These are phyloP conservation scores for Orius laevigatus DNA, from an alignment of 1,140 invertebrate species.

Conservation along the genomic window DNA sequence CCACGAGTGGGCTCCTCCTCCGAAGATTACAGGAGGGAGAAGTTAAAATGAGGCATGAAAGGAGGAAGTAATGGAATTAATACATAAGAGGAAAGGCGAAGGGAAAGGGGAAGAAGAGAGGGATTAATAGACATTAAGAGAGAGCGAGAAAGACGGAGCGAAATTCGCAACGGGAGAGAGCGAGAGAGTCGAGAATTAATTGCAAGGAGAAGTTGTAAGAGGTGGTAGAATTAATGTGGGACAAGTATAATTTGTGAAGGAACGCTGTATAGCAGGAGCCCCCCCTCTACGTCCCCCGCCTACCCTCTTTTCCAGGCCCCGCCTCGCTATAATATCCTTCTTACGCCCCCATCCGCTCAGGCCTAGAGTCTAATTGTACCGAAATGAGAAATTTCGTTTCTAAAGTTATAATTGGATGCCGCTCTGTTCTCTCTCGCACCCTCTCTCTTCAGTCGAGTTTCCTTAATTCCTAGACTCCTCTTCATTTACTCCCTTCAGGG, in stretches of 20 bases:
- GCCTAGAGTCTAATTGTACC: conserved; percentile 18
- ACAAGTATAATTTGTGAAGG: conserved; percentile 18
- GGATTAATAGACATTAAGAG: conserved; percentile 9
- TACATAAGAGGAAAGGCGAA: conserved; percentile 5
- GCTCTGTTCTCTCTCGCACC: background rate
- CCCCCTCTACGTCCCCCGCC: conserved; percentile 4
- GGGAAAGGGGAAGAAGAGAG: background rate
- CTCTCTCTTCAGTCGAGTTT: too few relatives aligned
- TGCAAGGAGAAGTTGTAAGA: conserved; percentile 12
- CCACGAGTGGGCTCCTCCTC: background rate
- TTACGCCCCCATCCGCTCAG: conserved; percentile 10
- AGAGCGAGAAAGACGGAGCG: background rate
- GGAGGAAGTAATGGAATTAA: conserved; percentile 9
- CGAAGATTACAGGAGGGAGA: background rate
- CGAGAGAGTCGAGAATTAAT: conserved; percentile 5
- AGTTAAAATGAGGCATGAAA: conserved; percentile 9
- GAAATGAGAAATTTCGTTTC: conserved; percentile 23
- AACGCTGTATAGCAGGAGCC: conserved; percentile 2
- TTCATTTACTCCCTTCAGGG: too few relatives aligned
- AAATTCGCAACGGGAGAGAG: background rate
- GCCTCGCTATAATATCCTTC: conserved; percentile 18
- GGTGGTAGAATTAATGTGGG: conserved; percentile 15
- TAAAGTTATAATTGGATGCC: conserved; percentile 22
- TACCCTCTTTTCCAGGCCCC: conserved; percentile 2
- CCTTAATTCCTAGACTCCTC: too few relatives aligned